Base-by-base conservation (phyloP, 2,888 invertebrate genomes). In the Eucera pruinosa region DNA sequence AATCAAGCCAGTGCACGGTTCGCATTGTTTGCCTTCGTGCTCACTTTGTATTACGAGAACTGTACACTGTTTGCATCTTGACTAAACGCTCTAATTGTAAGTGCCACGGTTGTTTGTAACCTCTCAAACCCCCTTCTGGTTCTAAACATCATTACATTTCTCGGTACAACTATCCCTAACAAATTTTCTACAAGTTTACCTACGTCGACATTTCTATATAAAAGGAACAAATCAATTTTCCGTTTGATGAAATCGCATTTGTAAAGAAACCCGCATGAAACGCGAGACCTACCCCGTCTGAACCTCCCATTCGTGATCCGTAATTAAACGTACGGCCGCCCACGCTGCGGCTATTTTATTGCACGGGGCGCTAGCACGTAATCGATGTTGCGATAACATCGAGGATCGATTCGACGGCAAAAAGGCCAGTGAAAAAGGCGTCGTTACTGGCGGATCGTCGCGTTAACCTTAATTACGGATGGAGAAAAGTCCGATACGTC, bases 391-490 rank as follows among this genome's bases (percentile, higher is more conserved):
- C 62, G 72, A 74, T 71, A 64, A 62, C 52, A 39, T 58, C 54
- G 54, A 13, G 55, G 41, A 62, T 62, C 57, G 64, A 70, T 52
- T 41, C 43, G 25, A 9, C 23, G 57, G 39, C n/a, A 45, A 60
- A 41, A 55, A 54, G n/a, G 11, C 7, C 30, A 45, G 20, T 36
- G 47, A 30, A 57, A 73, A 70, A 66, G 58, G 27, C 55, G 55
- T 60, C 66, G 76, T 76, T 62, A 47, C 48, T 62, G 58, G 66
- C 57, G 58, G 69, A 81, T 74, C 72, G 62, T 33, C 80, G 36
- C 48, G 78, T 68, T 79, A 82, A 83, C 76, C 78, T 79, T 78
- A 84, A 83, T 83, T 83, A 79, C 72, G 43, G 60, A 67, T 67
- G 61, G 58, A 68, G 57, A 66, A 62, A 67, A 48, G 50, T 61